phyloP scores from a whole-genome alignment of 2,113 vertebrate species.

The Salvelinus alpinus region DNA sequence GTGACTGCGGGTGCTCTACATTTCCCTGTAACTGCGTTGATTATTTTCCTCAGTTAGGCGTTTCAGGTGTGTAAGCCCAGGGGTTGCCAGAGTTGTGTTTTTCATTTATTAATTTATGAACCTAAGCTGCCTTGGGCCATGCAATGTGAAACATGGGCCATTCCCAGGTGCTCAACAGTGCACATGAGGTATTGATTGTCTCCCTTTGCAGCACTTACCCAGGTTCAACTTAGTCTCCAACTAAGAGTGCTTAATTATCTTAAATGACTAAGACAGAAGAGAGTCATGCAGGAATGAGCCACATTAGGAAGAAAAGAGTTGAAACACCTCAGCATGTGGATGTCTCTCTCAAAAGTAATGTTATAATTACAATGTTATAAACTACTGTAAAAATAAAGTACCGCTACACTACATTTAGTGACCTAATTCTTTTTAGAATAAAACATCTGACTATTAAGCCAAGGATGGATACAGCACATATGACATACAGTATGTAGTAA shows the following conservation, averaged over 20 bases:
- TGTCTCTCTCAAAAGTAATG: too few relatives aligned
- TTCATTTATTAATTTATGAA: conserved; percentile 72
- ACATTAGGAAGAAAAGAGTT: not conserved
- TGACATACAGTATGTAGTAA: too few relatives aligned
- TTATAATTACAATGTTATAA: too few relatives aligned
- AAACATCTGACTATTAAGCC: too few relatives aligned
- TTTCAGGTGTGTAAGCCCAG: conserved; percentile 64
- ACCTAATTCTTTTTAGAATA: too few relatives aligned
- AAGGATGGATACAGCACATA: too few relatives aligned
- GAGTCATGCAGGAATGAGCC: too few relatives aligned
- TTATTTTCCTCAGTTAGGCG: conserved; percentile 62
- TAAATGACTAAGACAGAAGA: not conserved
- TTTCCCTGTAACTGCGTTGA: conserved; percentile 29
- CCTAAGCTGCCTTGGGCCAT: conserved; percentile 47
- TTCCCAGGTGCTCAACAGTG: conserved; percentile 52
- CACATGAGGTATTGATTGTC: conserved; percentile 35
- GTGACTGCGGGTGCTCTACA: conserved; percentile 39
- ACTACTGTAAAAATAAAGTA: too few relatives aligned
- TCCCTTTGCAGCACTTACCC: conserved; percentile 32
- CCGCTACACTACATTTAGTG: too few relatives aligned
- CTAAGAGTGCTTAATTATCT: too few relatives aligned
- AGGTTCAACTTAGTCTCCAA: not conserved
- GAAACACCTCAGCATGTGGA: too few relatives aligned
- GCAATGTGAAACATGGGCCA: conserved; percentile 49
- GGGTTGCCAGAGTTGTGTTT: conserved; percentile 62